Evolutionary conservation across 2,888 invertebrate genomes (phyloP).

Genomic region (Seira ritae): DNA sequence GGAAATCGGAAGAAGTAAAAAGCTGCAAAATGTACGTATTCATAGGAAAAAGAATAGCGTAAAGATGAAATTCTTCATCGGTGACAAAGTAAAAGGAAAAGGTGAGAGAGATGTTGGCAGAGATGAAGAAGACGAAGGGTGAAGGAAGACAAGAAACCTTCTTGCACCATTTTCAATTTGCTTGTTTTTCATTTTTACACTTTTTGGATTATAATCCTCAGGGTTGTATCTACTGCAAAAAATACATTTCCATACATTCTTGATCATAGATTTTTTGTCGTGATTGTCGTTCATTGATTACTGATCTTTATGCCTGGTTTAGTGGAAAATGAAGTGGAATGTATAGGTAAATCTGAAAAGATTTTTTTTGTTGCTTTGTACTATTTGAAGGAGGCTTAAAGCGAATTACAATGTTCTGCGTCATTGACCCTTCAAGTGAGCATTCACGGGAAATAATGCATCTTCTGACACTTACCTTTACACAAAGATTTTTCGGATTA

Average conservation of each 20-base stretch:
- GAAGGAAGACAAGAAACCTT: background rate
- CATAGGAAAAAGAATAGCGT: background rate
- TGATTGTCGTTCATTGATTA: background rate
- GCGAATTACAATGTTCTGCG: slow-evolving; percentile 39
- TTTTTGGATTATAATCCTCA: background rate
- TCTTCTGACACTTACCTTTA: background rate
- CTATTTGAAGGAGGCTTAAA: slow-evolving; percentile 10
- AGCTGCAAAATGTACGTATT: background rate
- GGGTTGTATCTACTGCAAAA: background rate
- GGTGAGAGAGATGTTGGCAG: slow-evolving; percentile 11
- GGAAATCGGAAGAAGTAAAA: background rate
- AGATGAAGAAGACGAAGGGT: background rate
- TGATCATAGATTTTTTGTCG: background rate
- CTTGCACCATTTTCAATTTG: background rate
- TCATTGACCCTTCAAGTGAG: slow-evolving; percentile 52
- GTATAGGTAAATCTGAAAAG: background rate
- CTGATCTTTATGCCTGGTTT: background rate
- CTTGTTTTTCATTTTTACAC: background rate
- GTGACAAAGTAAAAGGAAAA: background rate
- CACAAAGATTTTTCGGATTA: background rate
- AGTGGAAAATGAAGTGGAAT: background rate
- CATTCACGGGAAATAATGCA: slow-evolving; percentile 3
- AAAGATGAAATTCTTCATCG: background rate
- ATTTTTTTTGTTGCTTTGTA: background rate
- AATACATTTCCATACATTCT: too few species aligned